A percentile compares a stretch with the other conserved stretches of the same genome.
These are phyloP conservation scores for Pomacea maculata DNA, from an alignment of 1,140 invertebrate genomes.

Conservation along the genomic window DNA sequence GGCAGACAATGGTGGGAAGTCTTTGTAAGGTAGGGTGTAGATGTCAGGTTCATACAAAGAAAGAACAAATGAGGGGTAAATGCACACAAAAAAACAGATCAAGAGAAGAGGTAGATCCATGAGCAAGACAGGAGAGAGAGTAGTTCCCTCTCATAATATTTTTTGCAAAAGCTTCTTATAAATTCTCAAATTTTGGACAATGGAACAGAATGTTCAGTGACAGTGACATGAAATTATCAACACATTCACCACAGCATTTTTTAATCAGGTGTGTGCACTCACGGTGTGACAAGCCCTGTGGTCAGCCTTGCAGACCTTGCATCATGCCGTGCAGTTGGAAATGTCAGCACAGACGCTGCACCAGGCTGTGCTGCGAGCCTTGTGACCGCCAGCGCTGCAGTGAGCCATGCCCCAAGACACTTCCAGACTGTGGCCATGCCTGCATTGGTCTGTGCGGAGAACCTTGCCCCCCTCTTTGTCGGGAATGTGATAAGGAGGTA, in stretches of 20 bases:
- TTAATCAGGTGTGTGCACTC: conserved; percentile 44
- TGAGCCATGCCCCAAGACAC: conserved; percentile 41
- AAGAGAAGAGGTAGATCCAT: no score
- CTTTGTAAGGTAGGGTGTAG: no score
- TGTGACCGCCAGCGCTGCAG: conserved; percentile 70
- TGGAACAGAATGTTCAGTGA: no score
- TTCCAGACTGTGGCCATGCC: conserved; percentile 70
- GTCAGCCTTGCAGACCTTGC: conserved; percentile 71
- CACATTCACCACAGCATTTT: conserved; percentile 6
- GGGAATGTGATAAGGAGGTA: conserved; percentile 32
- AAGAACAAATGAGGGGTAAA: no score
- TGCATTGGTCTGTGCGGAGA: conserved; percentile 74
- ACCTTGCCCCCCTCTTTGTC: conserved; percentile 69
- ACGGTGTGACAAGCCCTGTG: conserved; percentile 70
- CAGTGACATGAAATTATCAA: no score
- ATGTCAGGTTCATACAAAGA: no score
- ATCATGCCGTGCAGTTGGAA: conserved; percentile 64
- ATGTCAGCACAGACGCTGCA: conserved; percentile 70
- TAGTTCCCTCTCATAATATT: no score
- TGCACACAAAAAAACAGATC: no score
- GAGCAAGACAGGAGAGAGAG: no score
- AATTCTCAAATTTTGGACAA: no score
- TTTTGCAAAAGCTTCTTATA: no score
- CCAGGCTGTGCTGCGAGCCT: conserved; percentile 68
- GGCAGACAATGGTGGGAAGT: no score